Conservation (phyloP, 2,888 invertebrate species). For the Strigamia transsilvanica region DNA sequence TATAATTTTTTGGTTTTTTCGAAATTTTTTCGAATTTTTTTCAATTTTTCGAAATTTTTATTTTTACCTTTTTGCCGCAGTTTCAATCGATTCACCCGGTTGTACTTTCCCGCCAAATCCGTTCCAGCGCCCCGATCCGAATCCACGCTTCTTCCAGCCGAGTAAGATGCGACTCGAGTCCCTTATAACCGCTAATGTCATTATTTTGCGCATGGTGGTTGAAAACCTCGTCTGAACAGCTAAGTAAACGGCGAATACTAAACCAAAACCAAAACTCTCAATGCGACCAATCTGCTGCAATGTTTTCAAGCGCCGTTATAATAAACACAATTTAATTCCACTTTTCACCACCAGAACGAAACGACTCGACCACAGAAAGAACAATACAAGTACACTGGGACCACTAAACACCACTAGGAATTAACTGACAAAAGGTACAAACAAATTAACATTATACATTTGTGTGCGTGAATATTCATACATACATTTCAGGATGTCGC, state of each 20-base stretch:
- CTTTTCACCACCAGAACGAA: not conserved
- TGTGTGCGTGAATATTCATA: not conserved
- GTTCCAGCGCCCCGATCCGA: constrained; percentile 78
- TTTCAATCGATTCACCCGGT: constrained; percentile 70
- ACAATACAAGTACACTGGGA: not conserved
- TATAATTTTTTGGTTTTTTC: not conserved
- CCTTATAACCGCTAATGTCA: constrained; percentile 68
- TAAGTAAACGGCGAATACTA: not conserved
- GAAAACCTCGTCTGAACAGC: no score
- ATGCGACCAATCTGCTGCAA: not conserved
- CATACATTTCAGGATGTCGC: not conserved
- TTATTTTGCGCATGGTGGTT: constrained; percentile 60
- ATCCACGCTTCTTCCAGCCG: constrained; percentile 77
- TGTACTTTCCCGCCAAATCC: constrained; percentile 83
- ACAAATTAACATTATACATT: no score
- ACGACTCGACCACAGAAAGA: not conserved
- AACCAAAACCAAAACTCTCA: not conserved
- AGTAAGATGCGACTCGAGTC: constrained; percentile 68
- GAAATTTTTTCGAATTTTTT: no score
- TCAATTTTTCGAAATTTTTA: no score
- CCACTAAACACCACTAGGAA: not conserved
- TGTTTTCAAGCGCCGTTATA: not conserved
- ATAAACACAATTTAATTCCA: not conserved
- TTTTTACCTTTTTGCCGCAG: constrained; percentile 71
- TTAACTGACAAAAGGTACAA: not conserved